Evolutionary conservation across 1,140 invertebrate species (phyloP).

Genomic region (Temnothorax nylanderi): DNA sequence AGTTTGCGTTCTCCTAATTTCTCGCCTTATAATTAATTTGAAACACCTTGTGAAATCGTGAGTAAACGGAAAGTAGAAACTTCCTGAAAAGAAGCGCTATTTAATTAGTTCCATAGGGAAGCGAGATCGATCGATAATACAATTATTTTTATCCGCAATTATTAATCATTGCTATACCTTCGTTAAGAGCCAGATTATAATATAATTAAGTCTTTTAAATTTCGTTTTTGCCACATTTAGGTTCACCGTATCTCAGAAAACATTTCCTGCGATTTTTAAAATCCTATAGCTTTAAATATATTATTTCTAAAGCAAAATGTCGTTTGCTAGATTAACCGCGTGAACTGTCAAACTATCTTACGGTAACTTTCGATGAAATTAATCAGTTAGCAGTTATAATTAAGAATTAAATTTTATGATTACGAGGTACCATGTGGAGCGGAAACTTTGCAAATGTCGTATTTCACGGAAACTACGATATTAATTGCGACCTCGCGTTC

Average conservation of each 20-base stretch:
- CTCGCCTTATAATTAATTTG: conserved; percentile 27
- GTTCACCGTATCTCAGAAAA: not conserved
- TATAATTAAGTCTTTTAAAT: conserved; percentile 1
- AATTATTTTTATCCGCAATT: conserved; percentile 3
- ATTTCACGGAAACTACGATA: conserved; percentile 24
- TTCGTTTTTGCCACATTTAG: not conserved
- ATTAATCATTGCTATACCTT: not conserved
- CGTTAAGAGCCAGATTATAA: not conserved
- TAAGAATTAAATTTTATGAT: conserved; percentile 24
- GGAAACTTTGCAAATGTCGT: conserved; percentile 26
- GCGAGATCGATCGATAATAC: conserved; percentile 3
- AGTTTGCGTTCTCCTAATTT: conserved; percentile 19
- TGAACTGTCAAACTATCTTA: not conserved
- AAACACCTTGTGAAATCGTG: conserved; percentile 29
- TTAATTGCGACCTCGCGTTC: conserved; percentile 12
- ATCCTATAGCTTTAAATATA: not conserved
- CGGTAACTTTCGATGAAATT: conserved; percentile 16
- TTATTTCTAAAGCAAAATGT: not conserved
- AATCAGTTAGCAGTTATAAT: conserved; percentile 4
- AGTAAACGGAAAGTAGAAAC: conserved; percentile 31
- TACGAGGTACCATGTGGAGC: not conserved
- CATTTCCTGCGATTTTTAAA: not conserved
- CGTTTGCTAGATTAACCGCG: not conserved
- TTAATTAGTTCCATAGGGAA: conserved; percentile 31
- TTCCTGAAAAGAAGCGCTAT: conserved; percentile 12